phyloP scores from a whole-genome alignment of 2,888 invertebrate genomes.

The Glaucopsyche alexis region DNA sequence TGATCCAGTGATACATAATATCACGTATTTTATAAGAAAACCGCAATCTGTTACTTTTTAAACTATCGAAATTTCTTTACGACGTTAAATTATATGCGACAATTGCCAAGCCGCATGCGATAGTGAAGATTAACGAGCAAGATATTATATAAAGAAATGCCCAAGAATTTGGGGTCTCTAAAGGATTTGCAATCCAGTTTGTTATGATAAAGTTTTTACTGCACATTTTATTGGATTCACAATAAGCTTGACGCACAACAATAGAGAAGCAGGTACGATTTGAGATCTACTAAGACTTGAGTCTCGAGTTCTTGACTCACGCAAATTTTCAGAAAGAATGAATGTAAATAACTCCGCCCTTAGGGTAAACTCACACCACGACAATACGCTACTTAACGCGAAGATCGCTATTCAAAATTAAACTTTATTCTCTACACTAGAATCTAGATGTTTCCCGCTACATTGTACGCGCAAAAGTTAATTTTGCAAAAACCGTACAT shows the following conservation, averaged over 20 bases:
- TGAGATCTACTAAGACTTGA: neutral
- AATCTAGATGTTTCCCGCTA: no score
- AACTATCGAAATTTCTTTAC: neutral
- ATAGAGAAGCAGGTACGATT: neutral
- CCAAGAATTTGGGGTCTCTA: neutral
- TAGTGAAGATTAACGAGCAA: neutral
- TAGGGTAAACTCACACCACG: no score
- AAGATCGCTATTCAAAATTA: no score
- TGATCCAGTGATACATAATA: slow-evolving; percentile 4
- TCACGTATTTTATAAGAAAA: slow-evolving; percentile 26
- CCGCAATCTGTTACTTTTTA: neutral
- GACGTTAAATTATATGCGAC: slow-evolving; percentile 6
- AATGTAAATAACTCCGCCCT: neutral
- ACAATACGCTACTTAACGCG: no score
- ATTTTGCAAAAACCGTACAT: no score
- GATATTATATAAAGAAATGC: slow-evolving; percentile 6
- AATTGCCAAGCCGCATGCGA: neutral
- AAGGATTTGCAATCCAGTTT: neutral
- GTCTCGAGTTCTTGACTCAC: neutral
- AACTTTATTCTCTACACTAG: no score
- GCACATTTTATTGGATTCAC: neutral
- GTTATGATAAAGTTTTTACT: neutral
- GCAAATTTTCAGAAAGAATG: neutral
- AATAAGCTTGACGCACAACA: neutral
- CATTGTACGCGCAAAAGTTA: no score